Base-by-base conservation (phyloP, 1,140 invertebrate genomes). In the Ylistrum balloti region DNA sequence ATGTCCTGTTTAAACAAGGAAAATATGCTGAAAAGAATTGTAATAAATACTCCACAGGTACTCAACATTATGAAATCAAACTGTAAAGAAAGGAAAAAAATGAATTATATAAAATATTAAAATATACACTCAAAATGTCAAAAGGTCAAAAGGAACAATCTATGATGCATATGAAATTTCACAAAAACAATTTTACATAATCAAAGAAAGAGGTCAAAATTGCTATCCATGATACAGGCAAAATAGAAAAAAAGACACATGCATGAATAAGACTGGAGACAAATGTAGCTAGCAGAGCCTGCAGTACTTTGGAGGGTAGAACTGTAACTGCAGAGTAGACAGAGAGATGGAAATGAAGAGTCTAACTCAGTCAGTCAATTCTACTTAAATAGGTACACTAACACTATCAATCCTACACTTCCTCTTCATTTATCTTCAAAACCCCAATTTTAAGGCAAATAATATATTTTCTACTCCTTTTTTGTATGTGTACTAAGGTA, bases 291-390 rank as follows among this genome's bases (percentile, higher is more conserved):
- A 74, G 56, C 56, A n/a, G 3, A 74, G 56, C 28, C 56, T 74
- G 22, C 56, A 28, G n/a, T 11, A 74, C 56, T 74, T 74, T 28
- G 15, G n/a, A 74, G 56, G 1, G 28, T 9, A 74, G 17, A 9
- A 13, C 41, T 74, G 5, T 28, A 74, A 3, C 56, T 74, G 56
- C 13, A 74, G 56, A n/a, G n/a, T n/a, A n/a, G n/a, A 48, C 22
- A 48, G 11, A 74, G 0, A 74, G 22, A 74, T 28, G n/a, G 56
- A 74, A 74, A 74, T 74, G 22, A 74, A n/a, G 7, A 45, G 22
- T 74, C 56, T 28, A 74, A 74, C 56, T 74, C 56, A 74, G 56
- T n/a, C 56, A 74, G n/a, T n/a, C 56, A 74, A 7, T 74, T 74
- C 22, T 74, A 74, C 56, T 28, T n/a, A n/a, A 2, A 1, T 28